Evolutionary conservation across 2,888 invertebrate species (phyloP), one percentile per base, ranked within the genome.

Genomic region (Sinotaia quadrata): DNA sequence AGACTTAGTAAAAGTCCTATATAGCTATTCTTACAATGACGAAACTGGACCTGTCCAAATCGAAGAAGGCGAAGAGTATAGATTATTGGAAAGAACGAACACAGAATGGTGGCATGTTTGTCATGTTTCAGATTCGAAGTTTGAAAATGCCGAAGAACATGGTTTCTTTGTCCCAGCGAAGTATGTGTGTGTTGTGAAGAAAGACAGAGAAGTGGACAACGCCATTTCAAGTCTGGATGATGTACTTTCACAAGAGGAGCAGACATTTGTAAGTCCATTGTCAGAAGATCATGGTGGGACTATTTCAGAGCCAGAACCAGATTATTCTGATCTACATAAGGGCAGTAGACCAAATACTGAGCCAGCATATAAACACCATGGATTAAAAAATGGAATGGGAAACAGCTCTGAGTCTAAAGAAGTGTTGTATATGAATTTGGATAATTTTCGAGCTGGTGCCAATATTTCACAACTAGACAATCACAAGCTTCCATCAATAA

Each of bases 101-200:
- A 69, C 49, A 27, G 76, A 83, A 52, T 82, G 82, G 82, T 82
- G 81, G 82, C 77, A 80, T 52, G 83, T 83, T 4, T 70, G 67
- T 51, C 21, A 21, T 24, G 8, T 37, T 31, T 24, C 31, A 36
- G 41, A 37, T 21, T 41, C 21, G 2, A 47, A 63, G 27, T 66
- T 66, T 15, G 47, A 59, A 33, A 73, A 75, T 10, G 74, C 73
- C 57, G 66, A 74, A 21, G 73, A 74, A 3, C 76, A 73, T 24
- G 73, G 78, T 7, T 81, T 83, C 67, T 83, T 78, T 77, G 83
- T 83, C 29, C 83, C 83, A n/a, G 79, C 81, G 24, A 75, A 80
- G 73, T 83, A 83, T 78, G 82, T 83, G 18, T 72, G 76, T 66
- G 60, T 78, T 69, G 61, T 81, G 52, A 56, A 63, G 29, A 63